Evolutionary conservation across 2,113 vertebrate species (phyloP), one percentile per base, ranked within the genome.

Genomic region (Nycticorax nycticorax): DNA sequence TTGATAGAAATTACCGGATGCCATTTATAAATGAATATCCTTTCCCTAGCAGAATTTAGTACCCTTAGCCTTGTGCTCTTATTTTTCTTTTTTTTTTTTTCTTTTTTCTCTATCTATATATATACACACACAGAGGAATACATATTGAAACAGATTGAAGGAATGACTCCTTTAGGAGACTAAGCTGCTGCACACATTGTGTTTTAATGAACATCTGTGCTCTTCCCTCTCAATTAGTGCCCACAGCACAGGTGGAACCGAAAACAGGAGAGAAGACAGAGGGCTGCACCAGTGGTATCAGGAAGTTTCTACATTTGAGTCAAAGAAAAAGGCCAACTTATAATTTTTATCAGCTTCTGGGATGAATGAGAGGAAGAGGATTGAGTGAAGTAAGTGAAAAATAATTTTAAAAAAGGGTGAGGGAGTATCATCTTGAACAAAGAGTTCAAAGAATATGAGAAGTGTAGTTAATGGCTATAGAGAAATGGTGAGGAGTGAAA

Each of bases 211-310:
- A 73, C 94, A 95, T 67, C 75, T 92, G 86, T 92, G 89, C 80
- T 95, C 63, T 93, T 95, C 91, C 83, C 64, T 84, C 86, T 92
- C 89, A 92, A 86, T 95, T 92, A 86, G 63, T 35, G 75, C 74
- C 63, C 72, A 77, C 23, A 67, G 63, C 0, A 0, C 79, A 86
- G 83, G 68, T 71, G 73, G 63, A 91, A 91, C 72, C 50, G 59
- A 80, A 77, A 95, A 74, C 45, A 86, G 33, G 45, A 73, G 50
- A 72, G 56, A 56, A 92, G 33, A 73, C 39, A 80, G 78, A 57
- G 33, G 35, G 37, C 50, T 95, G 28, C 50, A 53, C 88, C 86
- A 73, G 75, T 7, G 1, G 24, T 59, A 73, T 74, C 35, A 55
- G n/a, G 15, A 94, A 75, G 15, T 80, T 72, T 27, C 26, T 72